Evolutionary conservation across 2,113 vertebrate species (phyloP), one percentile per base, ranked within the genome.

Genomic region (Nyctereutes procyonoides): DNA sequence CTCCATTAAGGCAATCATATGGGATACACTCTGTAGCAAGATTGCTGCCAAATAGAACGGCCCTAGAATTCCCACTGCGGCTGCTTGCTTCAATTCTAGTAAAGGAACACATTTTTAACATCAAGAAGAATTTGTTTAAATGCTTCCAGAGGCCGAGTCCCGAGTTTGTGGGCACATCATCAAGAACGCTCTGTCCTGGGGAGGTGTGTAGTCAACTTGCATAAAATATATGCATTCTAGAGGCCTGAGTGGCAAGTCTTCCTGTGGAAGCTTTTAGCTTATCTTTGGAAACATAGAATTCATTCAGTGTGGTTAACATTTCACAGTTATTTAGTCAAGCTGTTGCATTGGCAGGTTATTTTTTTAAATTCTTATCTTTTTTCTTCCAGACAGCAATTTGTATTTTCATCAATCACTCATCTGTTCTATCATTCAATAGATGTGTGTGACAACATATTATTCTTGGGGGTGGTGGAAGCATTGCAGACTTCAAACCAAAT

Each of bases 121-220:
- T 19, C 17, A 43, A 4, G 1, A 85, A 89, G 20, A 20, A 32
- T 13, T 9, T 15, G 16, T 24, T 77, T 48, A 69, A 38, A 13
- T 2, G 6, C 13, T 84, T 84, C 30, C 30, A 43, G 60, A 81
- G 38, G 58, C 32, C 8, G 35, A 60, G 24, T 35, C 22, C 22
- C 38, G 7, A 26, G 58, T 7, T 10, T 15, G 28, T 0, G 11
- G 76, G 14, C 0, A 2, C 5, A 0, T 63, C 1, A 0, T 32
- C 7, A 60, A 22, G 22, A 55, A 14, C 20, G 28, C 9, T 24
- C 8, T 51, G 6, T 65, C 22, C 35, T 17, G 2, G 15, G 12
- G 19, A 35, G 6, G 0, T 20, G 17, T 3, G 14, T 5, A 12
- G 7, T n/a, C 2, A 0, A 17, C 9, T 91, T 73, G 48, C 5